Evolutionary conservation across 1,140 invertebrate species (phyloP), one percentile per base, ranked within the genome.

Genomic region (Drosophila novamexicana): DNA sequence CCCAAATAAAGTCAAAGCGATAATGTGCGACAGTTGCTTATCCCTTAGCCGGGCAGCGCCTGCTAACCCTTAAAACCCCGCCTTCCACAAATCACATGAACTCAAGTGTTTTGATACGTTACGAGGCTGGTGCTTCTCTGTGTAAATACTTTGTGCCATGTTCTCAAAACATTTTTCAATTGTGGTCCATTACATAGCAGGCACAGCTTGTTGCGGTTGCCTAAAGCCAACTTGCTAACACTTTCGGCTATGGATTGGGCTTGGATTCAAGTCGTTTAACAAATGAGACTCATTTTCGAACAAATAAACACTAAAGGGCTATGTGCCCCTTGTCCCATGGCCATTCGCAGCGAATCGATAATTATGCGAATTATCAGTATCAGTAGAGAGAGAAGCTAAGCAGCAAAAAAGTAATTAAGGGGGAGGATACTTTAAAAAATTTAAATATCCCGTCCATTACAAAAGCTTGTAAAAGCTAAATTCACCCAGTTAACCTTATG

Each of bases 21-120:
- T 76, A 81, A 79, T 67, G 76, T 72, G 76, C 63, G 54, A 68
- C 63, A 63, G 83, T 65, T 81, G 75, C 65, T 79, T 78, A 81
- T 75, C 70, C 53, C 39, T 49, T 39, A 58, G 40, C 34, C 36
- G 2, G n/a, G 29, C 50, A 14, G 14, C 8, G 1, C 9, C 2
- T 5, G 1, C 22, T 32, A 62, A 37, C 32, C 54, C 37, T 22
- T 49, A 71, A 81, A 62, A 40, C 61, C 57, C 68, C 72, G 54
- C 64, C 54, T 39, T 42, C 54, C 44, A 42, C 56, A 61, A 54
- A 75, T 75, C 53, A 58, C 50, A 62, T 47, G 53, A 45, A 22
- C 49, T 52, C 14, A 14, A 40, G 42, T 47, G 47, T 29, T 44
- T 54, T 34, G 34, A 54, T 34, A 12, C 58, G 10, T 10, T 7